phyloP scores from a whole-genome alignment of 2,113 vertebrate species.

The zebrafish (Danio rerio) region GRCz12tu NC_133177.1:5469001-5469500 shows the following conservation, averaged over 20 bases:
- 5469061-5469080: slow-evolving; percentile 23
- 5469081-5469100: background rate
- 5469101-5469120: background rate
- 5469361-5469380: slow-evolving; percentile 51
- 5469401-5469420: slow-evolving; percentile 46
- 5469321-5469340: slow-evolving; percentile 37
- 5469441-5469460: slow-evolving; percentile 23
- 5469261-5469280: background rate
- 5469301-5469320: slow-evolving; percentile 23
- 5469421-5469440: slow-evolving; percentile 51
- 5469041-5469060: too few relatives aligned
- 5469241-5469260: slow-evolving; percentile 16
- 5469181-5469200: background rate
- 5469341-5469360: slow-evolving; percentile 37
- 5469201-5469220: background rate
- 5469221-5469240: slow-evolving; percentile 23
- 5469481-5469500: slow-evolving; percentile 40
- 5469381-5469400: slow-evolving; percentile 41
- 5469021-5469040: too few relatives aligned
- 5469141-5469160: background rate
- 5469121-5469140: background rate
- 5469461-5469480: slow-evolving; percentile 49
- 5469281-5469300: slow-evolving; percentile 2
- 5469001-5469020: too few relatives aligned
- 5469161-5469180: background rate